Evolutionary conservation across 2,888 invertebrate species (phyloP).

Genomic region (Drosophila buzzatii): DNA sequence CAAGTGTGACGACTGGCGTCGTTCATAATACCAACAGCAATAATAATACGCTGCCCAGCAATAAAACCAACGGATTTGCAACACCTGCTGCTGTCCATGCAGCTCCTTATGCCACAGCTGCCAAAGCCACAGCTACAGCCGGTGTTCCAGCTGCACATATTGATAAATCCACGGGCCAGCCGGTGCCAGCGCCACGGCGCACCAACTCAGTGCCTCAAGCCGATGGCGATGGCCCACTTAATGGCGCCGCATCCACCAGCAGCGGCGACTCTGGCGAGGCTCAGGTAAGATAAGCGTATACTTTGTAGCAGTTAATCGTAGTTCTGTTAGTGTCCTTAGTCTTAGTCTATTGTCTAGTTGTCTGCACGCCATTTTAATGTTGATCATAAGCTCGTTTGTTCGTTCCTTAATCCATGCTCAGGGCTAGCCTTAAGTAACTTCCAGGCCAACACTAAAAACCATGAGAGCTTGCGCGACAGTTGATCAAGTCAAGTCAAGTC

Average conservation of each 20-base stretch:
- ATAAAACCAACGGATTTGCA: conserved; percentile 83
- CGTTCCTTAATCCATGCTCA: conserved; percentile 61
- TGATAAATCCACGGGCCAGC: conserved; percentile 83
- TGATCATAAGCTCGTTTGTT: conserved; percentile 68
- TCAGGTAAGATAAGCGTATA: conserved; percentile 72
- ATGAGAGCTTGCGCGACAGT: conserved; percentile 46
- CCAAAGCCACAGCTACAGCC: conserved; percentile 39
- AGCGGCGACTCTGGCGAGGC: conserved; percentile 73
- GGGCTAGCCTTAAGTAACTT: conserved; percentile 49
- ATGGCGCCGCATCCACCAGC: conserved; percentile 68
- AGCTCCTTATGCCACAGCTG: conserved; percentile 14
- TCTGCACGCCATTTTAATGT: conserved; percentile 74
- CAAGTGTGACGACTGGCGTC: conserved; percentile 37
- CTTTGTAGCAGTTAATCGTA: conserved; percentile 29
- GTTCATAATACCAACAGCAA: conserved; percentile 57
- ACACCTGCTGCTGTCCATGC: conserved; percentile 45
- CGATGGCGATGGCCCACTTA: conserved; percentile 60
- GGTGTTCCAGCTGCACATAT: conserved; percentile 41
- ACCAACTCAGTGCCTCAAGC: conserved; percentile 86
- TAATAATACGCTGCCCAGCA: conserved; percentile 62
- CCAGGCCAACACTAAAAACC: conserved; percentile 25
- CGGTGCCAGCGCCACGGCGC: conserved; percentile 85
- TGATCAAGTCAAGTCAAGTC: conserved; percentile 1
- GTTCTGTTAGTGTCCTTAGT: conserved; percentile 36
- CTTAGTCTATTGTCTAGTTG: conserved; percentile 51